Evolutionary conservation across 2,113 vertebrate genomes (phyloP).

Genomic region (Emberiza fucata): DNA sequence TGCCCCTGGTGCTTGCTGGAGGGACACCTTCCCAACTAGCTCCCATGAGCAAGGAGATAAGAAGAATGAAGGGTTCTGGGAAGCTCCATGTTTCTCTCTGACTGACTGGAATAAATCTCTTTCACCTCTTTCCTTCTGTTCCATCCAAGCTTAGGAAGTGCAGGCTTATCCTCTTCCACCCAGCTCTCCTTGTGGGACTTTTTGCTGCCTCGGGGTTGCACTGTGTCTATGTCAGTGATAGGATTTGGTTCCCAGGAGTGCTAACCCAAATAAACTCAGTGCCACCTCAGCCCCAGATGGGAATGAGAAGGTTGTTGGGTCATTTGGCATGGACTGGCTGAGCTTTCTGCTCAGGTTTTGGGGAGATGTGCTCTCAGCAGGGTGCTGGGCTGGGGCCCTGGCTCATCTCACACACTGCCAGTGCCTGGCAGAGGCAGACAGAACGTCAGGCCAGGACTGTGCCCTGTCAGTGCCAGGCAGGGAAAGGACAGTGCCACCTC

Average conservation of each 20-base stretch:
- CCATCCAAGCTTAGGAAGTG: neutral
- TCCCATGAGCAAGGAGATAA: neutral
- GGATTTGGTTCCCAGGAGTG: neutral
- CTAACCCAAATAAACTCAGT: neutral
- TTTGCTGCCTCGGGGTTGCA: neutral
- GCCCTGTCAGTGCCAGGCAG: neutral
- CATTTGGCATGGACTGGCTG: neutral
- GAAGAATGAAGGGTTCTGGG: neutral
- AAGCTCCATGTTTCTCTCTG: neutral
- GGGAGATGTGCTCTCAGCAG: neutral
- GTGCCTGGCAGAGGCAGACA: neutral
- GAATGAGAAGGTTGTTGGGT: neutral
- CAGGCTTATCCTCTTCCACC: neutral
- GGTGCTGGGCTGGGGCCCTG: neutral
- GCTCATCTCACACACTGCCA: neutral
- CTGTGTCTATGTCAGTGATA: neutral
- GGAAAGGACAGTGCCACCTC: neutral
- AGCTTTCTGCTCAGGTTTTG: neutral
- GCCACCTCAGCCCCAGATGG: neutral
- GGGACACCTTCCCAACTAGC: neutral
- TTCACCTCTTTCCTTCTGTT: neutral
- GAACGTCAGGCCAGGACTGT: neutral
- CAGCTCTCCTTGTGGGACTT: neutral
- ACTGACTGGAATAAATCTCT: neutral
- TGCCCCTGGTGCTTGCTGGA: neutral